These are phyloP conservation scores for Sipha flava DNA, from an alignment of 1,140 invertebrate genomes.

Conservation along the genomic window DNA sequence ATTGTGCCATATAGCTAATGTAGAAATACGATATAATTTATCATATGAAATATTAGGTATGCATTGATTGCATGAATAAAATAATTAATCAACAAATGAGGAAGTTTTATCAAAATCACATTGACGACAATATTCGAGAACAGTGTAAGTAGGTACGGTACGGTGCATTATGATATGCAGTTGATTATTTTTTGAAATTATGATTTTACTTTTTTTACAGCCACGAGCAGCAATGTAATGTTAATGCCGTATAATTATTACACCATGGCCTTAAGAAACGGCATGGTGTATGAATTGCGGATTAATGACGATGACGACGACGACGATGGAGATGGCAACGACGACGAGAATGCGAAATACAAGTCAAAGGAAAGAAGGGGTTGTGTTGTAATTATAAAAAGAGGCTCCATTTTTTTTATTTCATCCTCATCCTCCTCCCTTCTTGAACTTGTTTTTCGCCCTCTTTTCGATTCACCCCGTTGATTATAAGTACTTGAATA, in stretches of 20 bases:
- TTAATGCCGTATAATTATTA: constrained; percentile 28
- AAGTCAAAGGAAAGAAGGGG: constrained; percentile 31
- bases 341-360: background rate
- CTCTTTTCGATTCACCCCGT: constrained; percentile 28
- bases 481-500: constrained; percentile 15
- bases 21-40: too few relatives aligned
- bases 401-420: constrained; percentile 3
- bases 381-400: constrained; percentile 33
- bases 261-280: constrained; percentile 17
- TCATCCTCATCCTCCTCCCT: constrained; percentile 1
- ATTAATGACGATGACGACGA: constrained; percentile 7
- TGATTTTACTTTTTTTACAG: background rate
- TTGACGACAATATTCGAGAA: background rate
- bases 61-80: background rate
- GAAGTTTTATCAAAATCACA: background rate
- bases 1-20: too few relatives aligned
- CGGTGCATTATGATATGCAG: background rate
- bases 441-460: constrained; percentile 31
- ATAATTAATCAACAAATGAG: background rate
- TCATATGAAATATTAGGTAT: too few relatives aligned
- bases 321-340: background rate
- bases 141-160: too few relatives aligned
- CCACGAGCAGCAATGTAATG: background rate
- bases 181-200: constrained; percentile 14
- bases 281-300: constrained; percentile 23